Conservation (phyloP, 1,140 invertebrate species). For the Anastrepha ludens region DNA sequence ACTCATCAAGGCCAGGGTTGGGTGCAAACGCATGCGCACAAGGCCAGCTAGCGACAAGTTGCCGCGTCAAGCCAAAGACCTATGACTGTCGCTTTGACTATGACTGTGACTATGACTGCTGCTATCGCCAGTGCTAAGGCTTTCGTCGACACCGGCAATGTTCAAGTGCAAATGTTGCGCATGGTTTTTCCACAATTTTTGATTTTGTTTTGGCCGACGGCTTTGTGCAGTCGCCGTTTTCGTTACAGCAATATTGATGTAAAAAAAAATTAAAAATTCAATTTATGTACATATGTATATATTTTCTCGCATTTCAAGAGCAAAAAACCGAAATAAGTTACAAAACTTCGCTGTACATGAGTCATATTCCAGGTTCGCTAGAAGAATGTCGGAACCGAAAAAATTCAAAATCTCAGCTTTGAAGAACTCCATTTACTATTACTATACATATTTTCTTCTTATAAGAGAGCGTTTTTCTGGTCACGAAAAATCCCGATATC, state of each 20-base stretch:
- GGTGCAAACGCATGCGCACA: slow-evolving; percentile 32
- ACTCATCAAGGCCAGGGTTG: slow-evolving; percentile 39
- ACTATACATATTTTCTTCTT: too few species aligned
- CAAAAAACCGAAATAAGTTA: too few species aligned
- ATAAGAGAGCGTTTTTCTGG: too few species aligned
- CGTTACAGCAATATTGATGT: too few species aligned
- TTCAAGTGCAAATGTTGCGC: neutral
- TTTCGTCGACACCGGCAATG: neutral
- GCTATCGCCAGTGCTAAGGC: neutral
- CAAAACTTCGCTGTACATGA: neutral
- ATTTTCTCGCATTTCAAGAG: neutral
- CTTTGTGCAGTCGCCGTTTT: neutral
- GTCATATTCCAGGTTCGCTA: neutral
- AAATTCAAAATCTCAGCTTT: too few species aligned
- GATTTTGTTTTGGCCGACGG: neutral
- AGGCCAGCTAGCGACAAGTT: slow-evolving; percentile 6
- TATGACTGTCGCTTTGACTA: neutral
- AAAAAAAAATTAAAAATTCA: neutral
- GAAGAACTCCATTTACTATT: too few species aligned
- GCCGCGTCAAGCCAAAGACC: slow-evolving; percentile 32
- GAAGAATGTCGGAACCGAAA: too few species aligned
- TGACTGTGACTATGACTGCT: neutral
- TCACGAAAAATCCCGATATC: too few species aligned
- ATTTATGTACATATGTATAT: neutral
- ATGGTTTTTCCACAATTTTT: neutral